Evolutionary conservation across 2,888 invertebrate species (phyloP).

Genomic region (Dexiosoma caninum): DNA sequence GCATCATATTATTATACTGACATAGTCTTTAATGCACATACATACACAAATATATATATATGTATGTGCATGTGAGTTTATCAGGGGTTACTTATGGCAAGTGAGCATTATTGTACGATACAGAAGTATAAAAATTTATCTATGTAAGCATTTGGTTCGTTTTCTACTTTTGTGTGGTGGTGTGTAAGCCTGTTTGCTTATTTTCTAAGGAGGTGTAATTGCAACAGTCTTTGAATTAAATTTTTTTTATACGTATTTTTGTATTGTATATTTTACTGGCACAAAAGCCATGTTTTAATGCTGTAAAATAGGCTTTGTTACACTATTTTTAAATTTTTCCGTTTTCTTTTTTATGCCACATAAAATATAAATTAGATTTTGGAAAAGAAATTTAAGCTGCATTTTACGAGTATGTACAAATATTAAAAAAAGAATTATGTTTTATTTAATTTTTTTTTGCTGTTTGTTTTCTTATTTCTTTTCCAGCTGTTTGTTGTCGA

Average conservation of each 20-base stretch:
- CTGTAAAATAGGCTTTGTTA: slow-evolving; percentile 43
- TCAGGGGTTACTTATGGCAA: too few species aligned
- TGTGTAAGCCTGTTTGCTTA: background rate
- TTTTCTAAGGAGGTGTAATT: slow-evolving; percentile 24
- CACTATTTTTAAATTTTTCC: background rate
- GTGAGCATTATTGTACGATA: too few species aligned
- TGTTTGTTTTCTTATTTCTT: background rate
- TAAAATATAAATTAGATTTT: slow-evolving; percentile 12
- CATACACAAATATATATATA: background rate
- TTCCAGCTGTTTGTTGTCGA: background rate
- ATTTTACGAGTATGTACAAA: background rate
- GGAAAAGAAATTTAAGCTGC: background rate
- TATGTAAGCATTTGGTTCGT: too few species aligned
- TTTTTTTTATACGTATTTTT: background rate
- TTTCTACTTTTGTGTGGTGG: too few species aligned
- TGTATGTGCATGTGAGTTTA: background rate
- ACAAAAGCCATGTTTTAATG: slow-evolving; percentile 41
- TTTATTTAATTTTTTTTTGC: background rate
- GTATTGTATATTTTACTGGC: too few species aligned
- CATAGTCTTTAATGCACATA: background rate
- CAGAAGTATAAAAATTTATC: too few species aligned
- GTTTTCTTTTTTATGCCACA: background rate
- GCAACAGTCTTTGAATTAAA: background rate
- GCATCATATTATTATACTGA: background rate
- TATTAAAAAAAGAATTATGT: background rate